Evolutionary conservation across 2,113 vertebrate genomes (phyloP), one percentile per base, ranked within the genome.

Genomic region (Gadus chalcogrammus): DNA sequence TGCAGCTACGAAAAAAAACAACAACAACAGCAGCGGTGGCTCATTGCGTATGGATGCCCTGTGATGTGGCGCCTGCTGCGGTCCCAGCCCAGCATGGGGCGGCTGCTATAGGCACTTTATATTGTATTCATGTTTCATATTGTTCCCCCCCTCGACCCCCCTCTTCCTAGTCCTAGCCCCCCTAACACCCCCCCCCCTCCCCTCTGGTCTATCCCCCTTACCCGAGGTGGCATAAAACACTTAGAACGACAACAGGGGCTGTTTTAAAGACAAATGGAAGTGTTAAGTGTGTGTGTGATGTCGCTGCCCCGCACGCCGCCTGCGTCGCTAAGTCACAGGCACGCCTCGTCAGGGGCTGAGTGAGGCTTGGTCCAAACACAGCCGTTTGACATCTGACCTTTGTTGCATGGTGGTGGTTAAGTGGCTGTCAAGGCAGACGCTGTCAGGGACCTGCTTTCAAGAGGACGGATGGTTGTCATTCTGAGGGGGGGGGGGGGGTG

Each of bases 1-100:
- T 77, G 78, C 84, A 85, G 85, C 82, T 80, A 72, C 13, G 74
- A 85, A 87, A 35, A 35, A 35, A 2, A 24, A 42, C 38, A 6
- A 42, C 6, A 6, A 69, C 70, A 82, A 69, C 73, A 73, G 64
- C 80, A 84, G 85, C 82, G 72, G 79, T 73, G 71, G 76, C 74
- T 84, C 82, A 82, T 88, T 83, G 86, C 69, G 65, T 82, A 88
- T 85, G 82, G 81, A 87, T 76, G 74, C 69, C 77, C 77, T 86
- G 24, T 77, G 77, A 86, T 85, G 84, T 82, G 76, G 79, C 83
- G 68, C 72, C 81, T 53, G 81, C 85, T 81, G 82, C 68, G 76
- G 77, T 82, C 70, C 70, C 61, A 20, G 11, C 84, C 68, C 79
- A 67, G 79, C 74, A 15, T 77, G 80, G 82, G 42, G 77, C 88